phyloP scores from a whole-genome alignment of 2,888 invertebrate genomes.

The Caenorhabditis japonica region DNA sequence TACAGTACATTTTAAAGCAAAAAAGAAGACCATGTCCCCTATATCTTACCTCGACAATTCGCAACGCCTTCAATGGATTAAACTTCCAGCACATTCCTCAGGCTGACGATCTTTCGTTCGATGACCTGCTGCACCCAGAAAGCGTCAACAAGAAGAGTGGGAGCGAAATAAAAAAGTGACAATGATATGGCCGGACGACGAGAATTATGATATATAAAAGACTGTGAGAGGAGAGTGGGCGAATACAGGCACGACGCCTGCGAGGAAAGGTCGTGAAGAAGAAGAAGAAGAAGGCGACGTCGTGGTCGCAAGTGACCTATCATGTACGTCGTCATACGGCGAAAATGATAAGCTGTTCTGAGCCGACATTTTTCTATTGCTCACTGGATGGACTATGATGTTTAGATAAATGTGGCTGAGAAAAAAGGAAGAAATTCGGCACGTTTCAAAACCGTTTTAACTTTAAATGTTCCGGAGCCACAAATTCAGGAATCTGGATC shows the following conservation, averaged over 20 bases:
- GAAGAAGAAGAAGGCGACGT: background rate
- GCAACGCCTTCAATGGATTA: conserved; percentile 50
- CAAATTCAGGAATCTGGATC: too few relatives aligned
- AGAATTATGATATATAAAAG: conserved; percentile 13
- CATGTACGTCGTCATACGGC: background rate
- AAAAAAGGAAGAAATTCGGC: too few relatives aligned
- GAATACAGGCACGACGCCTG: background rate
- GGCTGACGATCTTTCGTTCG: conserved; percentile 1
- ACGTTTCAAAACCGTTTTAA: too few relatives aligned
- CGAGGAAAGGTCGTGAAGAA: conserved; percentile 12
- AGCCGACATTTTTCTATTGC: background rate
- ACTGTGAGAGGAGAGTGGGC: conserved; percentile 12
- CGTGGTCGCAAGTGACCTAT: background rate
- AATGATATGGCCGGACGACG: conserved; percentile 16
- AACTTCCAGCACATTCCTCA: conserved; percentile 51
- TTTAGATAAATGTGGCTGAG: conserved; percentile 8
- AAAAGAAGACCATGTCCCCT: too few relatives aligned
- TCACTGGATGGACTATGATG: conserved; percentile 3
- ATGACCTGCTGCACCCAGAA: conserved; percentile 4
- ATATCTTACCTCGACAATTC: conserved; percentile 54
- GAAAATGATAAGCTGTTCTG: conserved; percentile 10
- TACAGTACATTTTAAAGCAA: too few relatives aligned
- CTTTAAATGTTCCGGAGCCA: too few relatives aligned
- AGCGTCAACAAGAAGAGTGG: conserved; percentile 17
- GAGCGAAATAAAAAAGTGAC: conserved; percentile 14